Conservation (phyloP, 2,888 invertebrate species). For the Lordiphosa fenestrarum region DNA sequence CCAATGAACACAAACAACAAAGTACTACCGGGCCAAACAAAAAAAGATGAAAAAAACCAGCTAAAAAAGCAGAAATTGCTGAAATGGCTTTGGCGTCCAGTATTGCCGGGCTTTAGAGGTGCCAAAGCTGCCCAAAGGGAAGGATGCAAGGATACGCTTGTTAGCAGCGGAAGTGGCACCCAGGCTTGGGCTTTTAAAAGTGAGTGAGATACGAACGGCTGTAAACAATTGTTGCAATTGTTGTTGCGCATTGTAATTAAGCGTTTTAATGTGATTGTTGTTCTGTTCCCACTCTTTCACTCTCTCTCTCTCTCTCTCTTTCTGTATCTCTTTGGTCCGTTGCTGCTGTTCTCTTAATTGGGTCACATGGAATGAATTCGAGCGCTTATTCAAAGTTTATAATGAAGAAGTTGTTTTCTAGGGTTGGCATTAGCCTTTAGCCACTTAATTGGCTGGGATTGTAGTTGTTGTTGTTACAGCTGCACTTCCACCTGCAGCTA, state of each 20-base stretch:
- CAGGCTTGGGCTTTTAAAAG: conserved; percentile 19
- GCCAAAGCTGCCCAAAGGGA: conserved; percentile 12
- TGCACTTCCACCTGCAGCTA: conserved; percentile 38
- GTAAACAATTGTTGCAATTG: conserved; percentile 8
- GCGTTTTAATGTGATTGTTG: conserved; percentile 60
- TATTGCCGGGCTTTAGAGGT: conserved; percentile 4
- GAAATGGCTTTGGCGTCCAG: conserved; percentile 23
- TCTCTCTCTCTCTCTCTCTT: neutral
- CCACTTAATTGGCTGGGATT: conserved; percentile 61
- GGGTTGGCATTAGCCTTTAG: conserved; percentile 35
- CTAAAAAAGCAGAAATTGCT: conserved; percentile 26
- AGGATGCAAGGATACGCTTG: conserved; percentile 58
- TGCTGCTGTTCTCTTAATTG: conserved; percentile 39
- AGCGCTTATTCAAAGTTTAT: conserved; percentile 56
- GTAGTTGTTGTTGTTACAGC: conserved; percentile 11
- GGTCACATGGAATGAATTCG: conserved; percentile 58
- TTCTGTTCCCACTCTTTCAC: conserved; percentile 11
- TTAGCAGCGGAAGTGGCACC: conserved; percentile 59
- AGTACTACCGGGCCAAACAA: conserved; percentile 10
- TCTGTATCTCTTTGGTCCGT: conserved; percentile 2
- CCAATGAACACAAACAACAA: conserved; percentile 42
- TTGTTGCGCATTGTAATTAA: conserved; percentile 58
- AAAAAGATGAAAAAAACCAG: conserved; percentile 5
- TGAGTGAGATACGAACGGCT: conserved; percentile 1
- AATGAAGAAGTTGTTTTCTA: conserved; percentile 46